A percentile compares a stretch with the other conserved stretches of the same genome.
Conservation (phyloP, 2,113 vertebrate species). For the Cyanocitta stelleri region DNA sequence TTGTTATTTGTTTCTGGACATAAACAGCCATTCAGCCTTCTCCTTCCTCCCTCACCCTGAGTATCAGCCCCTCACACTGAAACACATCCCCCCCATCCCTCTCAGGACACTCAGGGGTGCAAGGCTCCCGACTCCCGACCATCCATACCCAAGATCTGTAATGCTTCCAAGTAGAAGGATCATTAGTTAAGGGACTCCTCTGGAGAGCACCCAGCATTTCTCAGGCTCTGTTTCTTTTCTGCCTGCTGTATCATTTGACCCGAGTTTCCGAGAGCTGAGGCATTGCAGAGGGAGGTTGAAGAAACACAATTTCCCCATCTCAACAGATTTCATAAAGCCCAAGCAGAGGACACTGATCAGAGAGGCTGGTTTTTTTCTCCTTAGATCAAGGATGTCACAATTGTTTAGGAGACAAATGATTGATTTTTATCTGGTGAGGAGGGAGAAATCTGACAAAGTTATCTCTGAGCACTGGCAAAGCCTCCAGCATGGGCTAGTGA, state of each 20-base stretch:
- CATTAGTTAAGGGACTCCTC: neutral
- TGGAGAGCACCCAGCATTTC: neutral
- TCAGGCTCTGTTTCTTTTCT: slow-evolving; percentile 29
- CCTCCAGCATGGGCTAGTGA: neutral
- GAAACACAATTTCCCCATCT: neutral
- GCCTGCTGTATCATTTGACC: neutral
- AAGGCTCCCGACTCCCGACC: rapidly evolving
- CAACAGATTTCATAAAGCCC: neutral
- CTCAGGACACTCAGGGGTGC: rapidly evolving
- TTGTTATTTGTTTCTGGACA: neutral
- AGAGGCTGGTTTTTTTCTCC: neutral
- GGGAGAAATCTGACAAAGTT: neutral
- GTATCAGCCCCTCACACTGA: rapidly evolving
- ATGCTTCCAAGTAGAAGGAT: neutral
- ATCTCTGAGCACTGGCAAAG: neutral
- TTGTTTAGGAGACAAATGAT: neutral
- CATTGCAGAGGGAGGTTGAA: neutral
- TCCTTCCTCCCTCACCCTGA: neutral
- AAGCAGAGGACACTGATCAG: neutral
- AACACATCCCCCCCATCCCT: neutral
- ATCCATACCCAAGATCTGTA: neutral
- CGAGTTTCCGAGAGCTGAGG: neutral
- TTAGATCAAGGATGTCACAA: neutral
- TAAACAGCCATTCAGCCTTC: neutral
- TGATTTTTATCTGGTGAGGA: neutral